Evolutionary conservation across 1,140 invertebrate species (phyloP).

Genomic region (Oscheius sp.): DNA sequence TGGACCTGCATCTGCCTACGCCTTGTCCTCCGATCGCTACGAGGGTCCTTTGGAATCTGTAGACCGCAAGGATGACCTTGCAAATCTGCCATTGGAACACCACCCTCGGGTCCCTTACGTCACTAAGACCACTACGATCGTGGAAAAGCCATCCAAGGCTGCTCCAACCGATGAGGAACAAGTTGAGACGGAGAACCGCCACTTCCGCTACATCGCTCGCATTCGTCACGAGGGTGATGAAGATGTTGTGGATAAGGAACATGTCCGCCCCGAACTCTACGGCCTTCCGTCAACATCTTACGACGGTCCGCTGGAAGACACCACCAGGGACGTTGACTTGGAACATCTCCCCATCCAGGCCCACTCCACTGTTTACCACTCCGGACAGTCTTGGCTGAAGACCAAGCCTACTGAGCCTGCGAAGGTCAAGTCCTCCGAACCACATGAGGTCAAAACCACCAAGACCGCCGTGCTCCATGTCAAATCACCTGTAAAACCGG

Average conservation of each 20-base stretch:
- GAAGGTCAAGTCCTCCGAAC: background rate
- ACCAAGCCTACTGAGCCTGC: too few species aligned
- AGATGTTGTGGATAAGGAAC: slow-evolving; percentile 37
- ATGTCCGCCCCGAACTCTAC: background rate
- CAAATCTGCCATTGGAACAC: too few species aligned
- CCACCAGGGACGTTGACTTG: slow-evolving; percentile 6
- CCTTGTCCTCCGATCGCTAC: too few species aligned
- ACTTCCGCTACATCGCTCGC: slow-evolving; percentile 17
- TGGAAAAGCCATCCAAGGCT: too few species aligned
- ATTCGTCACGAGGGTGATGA: slow-evolving; percentile 41
- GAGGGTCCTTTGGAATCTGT: too few species aligned
- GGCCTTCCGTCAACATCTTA: slow-evolving; percentile 6
- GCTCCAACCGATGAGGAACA: too few species aligned
- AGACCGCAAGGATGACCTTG: too few species aligned
- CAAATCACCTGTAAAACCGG: background rate
- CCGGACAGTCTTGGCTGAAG: too few species aligned
- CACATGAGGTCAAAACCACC: background rate
- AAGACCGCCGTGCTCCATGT: background rate
- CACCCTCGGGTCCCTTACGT: too few species aligned
- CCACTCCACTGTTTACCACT: too few species aligned
- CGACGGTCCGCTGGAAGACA: slow-evolving; percentile 32
- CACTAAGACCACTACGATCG: too few species aligned
- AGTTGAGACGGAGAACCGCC: background rate
- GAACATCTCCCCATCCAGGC: background rate
- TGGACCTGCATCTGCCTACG: too few species aligned